Evolutionary conservation across 2,113 vertebrate species (phyloP).

Genomic region (Thalassoma bifasciatum): DNA sequence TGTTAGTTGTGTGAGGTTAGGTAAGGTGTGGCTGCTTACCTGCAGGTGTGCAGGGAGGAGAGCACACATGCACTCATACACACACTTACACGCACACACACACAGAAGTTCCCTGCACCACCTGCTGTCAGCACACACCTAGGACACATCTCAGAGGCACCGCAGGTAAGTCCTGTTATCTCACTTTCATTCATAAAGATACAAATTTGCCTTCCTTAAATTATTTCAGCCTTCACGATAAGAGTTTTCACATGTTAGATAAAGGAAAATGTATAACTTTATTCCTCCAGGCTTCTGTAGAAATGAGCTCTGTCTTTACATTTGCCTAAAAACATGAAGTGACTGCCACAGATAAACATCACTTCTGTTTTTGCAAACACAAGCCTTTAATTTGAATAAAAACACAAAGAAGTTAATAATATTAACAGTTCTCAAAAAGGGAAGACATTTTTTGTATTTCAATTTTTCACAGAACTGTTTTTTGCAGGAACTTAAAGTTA

Average conservation of each 20-base stretch:
- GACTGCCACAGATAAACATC: neutral
- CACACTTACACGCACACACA: too few relatives aligned
- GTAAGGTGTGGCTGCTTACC: conserved; percentile 37
- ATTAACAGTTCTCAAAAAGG: too few relatives aligned
- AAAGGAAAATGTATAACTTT: neutral
- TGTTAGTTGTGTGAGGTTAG: neutral
- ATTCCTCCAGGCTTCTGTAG: neutral
- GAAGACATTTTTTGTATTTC: too few relatives aligned
- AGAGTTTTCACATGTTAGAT: neutral
- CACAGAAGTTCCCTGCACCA: neutral
- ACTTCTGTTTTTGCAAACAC: neutral
- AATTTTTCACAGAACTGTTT: too few relatives aligned
- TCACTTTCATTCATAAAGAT: neutral
- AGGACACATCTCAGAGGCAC: neutral
- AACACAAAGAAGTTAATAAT: too few relatives aligned
- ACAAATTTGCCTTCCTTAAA: neutral
- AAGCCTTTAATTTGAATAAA: neutral
- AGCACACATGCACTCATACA: conserved; percentile 1
- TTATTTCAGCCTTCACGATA: neutral
- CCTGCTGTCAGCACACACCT: neutral
- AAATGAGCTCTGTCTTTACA: neutral
- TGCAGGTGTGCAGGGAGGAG: conserved; percentile 53
- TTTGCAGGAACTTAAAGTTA: too few relatives aligned
- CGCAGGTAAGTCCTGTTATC: conserved; percentile 5
- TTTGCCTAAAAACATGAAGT: neutral